Conservation (phyloP, 2,888 invertebrate species). For the Argynnis bischoffii region DNA sequence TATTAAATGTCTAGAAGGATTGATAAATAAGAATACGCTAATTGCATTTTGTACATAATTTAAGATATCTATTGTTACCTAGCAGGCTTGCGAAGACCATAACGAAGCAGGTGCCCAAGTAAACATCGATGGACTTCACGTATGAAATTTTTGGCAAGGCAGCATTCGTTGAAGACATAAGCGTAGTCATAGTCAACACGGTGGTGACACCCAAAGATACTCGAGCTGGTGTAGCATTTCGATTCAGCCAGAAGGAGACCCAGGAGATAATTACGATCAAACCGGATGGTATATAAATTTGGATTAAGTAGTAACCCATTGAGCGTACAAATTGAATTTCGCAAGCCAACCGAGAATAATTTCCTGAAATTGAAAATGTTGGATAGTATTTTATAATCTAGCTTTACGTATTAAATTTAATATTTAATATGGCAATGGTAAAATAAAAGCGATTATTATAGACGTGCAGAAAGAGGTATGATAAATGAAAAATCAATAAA, state of each 20-base stretch:
- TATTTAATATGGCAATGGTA: slow-evolving; percentile 19
- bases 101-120: slow-evolving; percentile 98
- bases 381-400: slow-evolving; percentile 2
- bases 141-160: slow-evolving; percentile 99
- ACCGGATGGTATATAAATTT: slow-evolving; percentile 98
- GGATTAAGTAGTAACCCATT: slow-evolving; percentile 99
- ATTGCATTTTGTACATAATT: slow-evolving; percentile 12
- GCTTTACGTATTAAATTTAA: not conserved
- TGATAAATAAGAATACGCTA: not conserved
- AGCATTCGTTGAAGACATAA: slow-evolving; percentile 98
- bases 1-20: not conserved
- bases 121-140: slow-evolving; percentile 98
- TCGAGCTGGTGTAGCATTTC: slow-evolving; percentile 96
- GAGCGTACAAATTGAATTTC: slow-evolving; percentile 98
- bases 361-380: slow-evolving; percentile 85
- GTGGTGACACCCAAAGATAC: slow-evolving; percentile 97
- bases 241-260: slow-evolving; percentile 98
- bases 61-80: slow-evolving; percentile 82
- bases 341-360: slow-evolving; percentile 97
- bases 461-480: slow-evolving; percentile 47
- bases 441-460: slow-evolving; percentile 45
- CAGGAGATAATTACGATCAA: slow-evolving; percentile 98
- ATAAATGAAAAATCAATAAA: slow-evolving; percentile 40
- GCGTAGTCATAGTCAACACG: slow-evolving; percentile 98
- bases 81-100: slow-evolving; percentile 99